Percentiles rank a stretch among this genome's conserved stretches.
These are phyloP conservation scores for Murina feae DNA, from an alignment of 2,113 vertebrate species.

Conservation along the genomic window DNA sequence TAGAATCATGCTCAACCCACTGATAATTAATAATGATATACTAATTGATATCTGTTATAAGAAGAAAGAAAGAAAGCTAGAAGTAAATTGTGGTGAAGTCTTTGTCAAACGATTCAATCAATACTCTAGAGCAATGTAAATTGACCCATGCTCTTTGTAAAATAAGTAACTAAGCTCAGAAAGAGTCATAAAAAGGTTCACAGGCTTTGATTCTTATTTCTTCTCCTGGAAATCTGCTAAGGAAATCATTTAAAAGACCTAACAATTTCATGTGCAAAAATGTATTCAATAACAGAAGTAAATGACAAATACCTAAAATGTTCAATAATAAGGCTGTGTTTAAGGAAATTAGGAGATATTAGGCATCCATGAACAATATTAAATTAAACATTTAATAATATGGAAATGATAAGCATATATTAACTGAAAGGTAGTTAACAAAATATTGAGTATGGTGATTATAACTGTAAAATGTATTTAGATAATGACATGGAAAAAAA, in stretches of 20 bases:
- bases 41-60: neutral
- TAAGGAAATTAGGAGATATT: neutral
- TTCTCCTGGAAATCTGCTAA: neutral
- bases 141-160: neutral
- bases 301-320: neutral
- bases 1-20: neutral
- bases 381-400: neutral
- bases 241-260: neutral
- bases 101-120: neutral
- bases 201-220: neutral
- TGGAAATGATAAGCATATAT: neutral
- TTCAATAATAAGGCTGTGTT: neutral
- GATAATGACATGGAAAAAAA: neutral
- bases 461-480: neutral
- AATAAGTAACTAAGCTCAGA: neutral
- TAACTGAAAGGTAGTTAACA: neutral
- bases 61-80: neutral
- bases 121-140: neutral
- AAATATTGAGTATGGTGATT: neutral
- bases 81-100: neutral
- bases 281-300: neutral
- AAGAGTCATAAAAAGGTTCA: neutral
- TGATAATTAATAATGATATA: neutral
- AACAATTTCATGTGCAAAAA: neutral
- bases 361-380: neutral